Evolutionary conservation across 2,113 vertebrate species (phyloP).

Genomic region (Hucho hucho): DNA sequence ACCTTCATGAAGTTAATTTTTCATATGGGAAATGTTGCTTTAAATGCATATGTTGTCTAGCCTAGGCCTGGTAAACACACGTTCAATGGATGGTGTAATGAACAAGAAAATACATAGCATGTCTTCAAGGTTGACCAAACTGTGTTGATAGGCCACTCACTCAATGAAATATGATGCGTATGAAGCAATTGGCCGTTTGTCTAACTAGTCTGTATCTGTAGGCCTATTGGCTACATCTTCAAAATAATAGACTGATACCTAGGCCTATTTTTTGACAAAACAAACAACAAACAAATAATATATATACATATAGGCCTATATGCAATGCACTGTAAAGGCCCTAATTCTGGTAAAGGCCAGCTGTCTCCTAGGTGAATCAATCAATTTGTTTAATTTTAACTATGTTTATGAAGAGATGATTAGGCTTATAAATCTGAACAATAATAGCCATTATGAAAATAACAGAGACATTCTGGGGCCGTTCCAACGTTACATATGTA

Average conservation of each 20-base stretch:
- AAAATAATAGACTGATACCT: no score
- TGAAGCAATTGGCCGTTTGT: conserved; percentile 66
- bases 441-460: conserved; percentile 72
- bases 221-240: no score
- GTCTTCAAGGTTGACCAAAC: conserved; percentile 58
- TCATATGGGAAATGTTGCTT: conserved; percentile 12
- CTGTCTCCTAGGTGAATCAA: not conserved
- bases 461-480: conserved; percentile 62
- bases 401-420: not conserved
- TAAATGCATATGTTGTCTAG: not conserved
- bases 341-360: no score
- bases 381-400: conserved; percentile 19
- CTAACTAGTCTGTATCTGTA: not conserved
- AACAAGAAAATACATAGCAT: conserved; percentile 60
- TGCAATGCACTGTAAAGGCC: no score
- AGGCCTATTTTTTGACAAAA: no score
- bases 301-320: no score
- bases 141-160: conserved; percentile 48
- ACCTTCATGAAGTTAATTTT: conserved; percentile 16
- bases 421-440: conserved; percentile 32
- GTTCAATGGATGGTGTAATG: conserved; percentile 45
- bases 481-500: conserved; percentile 66
- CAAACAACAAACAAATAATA: no score
- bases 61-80: no score
- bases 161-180: conserved; percentile 63